Conservation (phyloP, 1,140 invertebrate species). For the Centruroides sculpturatus region DNA sequence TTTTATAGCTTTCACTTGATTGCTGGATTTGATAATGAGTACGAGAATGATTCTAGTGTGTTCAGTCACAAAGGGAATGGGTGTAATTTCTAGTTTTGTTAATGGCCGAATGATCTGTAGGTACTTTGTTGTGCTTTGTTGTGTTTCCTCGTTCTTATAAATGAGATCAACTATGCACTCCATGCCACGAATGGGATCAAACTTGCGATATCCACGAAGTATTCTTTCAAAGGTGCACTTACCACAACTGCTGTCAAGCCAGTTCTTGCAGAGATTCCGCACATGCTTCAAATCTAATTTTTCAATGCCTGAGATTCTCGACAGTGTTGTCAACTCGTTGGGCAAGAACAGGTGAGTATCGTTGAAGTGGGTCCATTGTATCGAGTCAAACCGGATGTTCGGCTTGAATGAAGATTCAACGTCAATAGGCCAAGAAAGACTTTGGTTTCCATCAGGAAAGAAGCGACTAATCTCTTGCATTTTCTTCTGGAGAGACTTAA, state of each 20-base stretch:
- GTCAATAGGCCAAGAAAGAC: constrained; percentile 60
- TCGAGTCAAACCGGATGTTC: constrained; percentile 63
- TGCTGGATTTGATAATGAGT: constrained; percentile 41
- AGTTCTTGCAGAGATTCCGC: constrained; percentile 8
- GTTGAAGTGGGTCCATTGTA: constrained; percentile 72
- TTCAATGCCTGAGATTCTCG: constrained; percentile 26
- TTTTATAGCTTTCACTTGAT: constrained; percentile 35
- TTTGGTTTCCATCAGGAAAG: constrained; percentile 26
- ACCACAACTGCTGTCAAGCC: constrained; percentile 24
- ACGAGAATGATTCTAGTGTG: constrained; percentile 61
- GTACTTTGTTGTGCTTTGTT: constrained; percentile 27
- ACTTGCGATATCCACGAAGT: constrained; percentile 66
- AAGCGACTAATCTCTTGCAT: constrained; percentile 29
- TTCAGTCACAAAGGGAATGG: constrained; percentile 83
- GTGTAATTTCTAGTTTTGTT: constrained; percentile 65
- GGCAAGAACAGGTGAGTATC: constrained; percentile 55
- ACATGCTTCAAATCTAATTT: constrained; percentile 27
- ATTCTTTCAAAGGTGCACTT: constrained; percentile 40
- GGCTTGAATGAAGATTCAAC: constrained; percentile 48
- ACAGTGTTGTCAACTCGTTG: constrained; percentile 19
- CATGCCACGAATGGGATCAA: constrained; percentile 74
- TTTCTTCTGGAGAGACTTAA: constrained; percentile 15
- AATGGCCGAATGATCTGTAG: constrained; percentile 60
- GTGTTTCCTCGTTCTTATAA: constrained; percentile 31
- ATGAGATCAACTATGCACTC: constrained; percentile 70